phyloP scores from a whole-genome alignment of 2,888 invertebrate species.

The Pseudococcus jackbeardsleyi region DNA sequence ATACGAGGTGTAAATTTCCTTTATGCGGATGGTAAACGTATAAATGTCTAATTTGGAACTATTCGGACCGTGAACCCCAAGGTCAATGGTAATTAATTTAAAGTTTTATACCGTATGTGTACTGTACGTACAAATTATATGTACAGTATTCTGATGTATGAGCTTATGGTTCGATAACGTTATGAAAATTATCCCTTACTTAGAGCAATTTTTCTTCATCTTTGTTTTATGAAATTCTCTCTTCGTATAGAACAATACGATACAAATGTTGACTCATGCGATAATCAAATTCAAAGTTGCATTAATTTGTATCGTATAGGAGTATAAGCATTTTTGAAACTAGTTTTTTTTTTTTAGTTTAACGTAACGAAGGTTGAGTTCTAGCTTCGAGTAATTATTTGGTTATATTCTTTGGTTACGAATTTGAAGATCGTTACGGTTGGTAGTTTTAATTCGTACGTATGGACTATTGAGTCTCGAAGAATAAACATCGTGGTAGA shows the following conservation, averaged over 20 bases:
- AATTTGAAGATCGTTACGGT: conserved; percentile 34
- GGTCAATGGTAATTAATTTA: not conserved
- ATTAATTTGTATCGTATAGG: not conserved
- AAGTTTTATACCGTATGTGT: not conserved
- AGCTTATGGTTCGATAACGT: conserved; percentile 13
- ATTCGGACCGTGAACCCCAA: conserved; percentile 2
- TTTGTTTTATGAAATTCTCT: not conserved
- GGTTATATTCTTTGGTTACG: conserved; percentile 4
- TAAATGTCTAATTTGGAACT: not conserved
- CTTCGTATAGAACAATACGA: too few species aligned
- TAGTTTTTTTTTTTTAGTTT: conserved; percentile 14
- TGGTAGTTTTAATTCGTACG: not conserved
- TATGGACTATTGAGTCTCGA: too few species aligned
- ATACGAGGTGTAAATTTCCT: not conserved
- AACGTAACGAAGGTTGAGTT: not conserved
- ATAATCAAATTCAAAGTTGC: not conserved
- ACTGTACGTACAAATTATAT: not conserved
- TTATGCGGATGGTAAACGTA: not conserved
- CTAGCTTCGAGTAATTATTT: conserved; percentile 46
- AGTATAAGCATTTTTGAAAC: not conserved
- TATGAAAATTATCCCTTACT: not conserved
- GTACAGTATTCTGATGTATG: not conserved
- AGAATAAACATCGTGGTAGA: too few species aligned
- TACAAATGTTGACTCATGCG: not conserved
- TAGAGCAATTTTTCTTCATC: not conserved